Evolutionary conservation across 1,140 invertebrate genomes (phyloP).

Genomic region (Neuroterus valhalla): DNA sequence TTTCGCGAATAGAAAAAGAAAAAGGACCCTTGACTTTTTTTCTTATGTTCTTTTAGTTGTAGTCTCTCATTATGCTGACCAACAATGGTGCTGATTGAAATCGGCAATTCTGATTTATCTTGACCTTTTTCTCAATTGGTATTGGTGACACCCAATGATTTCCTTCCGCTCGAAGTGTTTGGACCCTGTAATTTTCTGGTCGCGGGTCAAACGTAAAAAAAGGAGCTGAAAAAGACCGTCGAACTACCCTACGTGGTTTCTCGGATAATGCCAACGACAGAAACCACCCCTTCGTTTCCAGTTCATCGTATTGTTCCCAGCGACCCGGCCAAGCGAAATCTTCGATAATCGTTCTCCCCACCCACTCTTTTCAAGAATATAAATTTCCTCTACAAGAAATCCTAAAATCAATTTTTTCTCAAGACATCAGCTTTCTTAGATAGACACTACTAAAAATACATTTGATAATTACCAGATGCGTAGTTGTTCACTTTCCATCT

Average conservation of each 20-base stretch:
- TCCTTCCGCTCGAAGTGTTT: conserved; percentile 66
- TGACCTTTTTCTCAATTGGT: conserved; percentile 61
- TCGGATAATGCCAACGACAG: conserved; percentile 37
- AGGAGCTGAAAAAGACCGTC: conserved; percentile 28
- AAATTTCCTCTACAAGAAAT: conserved; percentile 36
- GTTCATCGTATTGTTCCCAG: conserved; percentile 48
- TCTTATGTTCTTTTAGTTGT: conserved; percentile 15
- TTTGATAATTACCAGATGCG: background rate
- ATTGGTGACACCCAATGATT: conserved; percentile 66
- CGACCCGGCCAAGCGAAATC: conserved; percentile 46
- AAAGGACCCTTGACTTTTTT: background rate
- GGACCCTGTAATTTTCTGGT: conserved; percentile 70
- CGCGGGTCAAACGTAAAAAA: conserved; percentile 71
- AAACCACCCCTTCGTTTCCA: conserved; percentile 56
- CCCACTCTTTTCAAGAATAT: conserved; percentile 49
- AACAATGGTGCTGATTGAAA: conserved; percentile 74
- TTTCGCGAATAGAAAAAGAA: background rate
- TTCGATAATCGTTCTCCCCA: conserved; percentile 56
- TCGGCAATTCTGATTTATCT: conserved; percentile 68
- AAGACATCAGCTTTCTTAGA: no score
- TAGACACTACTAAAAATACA: background rate
- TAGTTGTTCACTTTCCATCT: background rate
- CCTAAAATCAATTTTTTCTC: background rate
- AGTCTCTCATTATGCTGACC: conserved; percentile 54
- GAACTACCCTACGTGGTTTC: conserved; percentile 35